Evolutionary conservation across 2,113 vertebrate species (phyloP).

Genomic region (Lanius collurio): DNA sequence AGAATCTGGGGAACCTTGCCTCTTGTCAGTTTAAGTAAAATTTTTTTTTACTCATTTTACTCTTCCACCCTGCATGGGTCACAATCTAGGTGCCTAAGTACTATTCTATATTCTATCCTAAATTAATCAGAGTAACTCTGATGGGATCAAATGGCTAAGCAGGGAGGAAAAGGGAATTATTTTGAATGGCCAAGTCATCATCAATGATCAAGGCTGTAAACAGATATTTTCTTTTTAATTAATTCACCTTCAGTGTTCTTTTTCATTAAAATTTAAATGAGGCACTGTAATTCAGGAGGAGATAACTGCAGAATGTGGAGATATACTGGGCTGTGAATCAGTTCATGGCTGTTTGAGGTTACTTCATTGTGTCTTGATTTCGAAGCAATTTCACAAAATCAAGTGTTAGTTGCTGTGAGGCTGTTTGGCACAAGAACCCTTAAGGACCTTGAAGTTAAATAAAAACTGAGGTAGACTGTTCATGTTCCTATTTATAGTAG

Average conservation of each 20-base stretch:
- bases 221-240: neutral
- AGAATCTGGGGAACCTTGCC: neutral
- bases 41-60: neutral
- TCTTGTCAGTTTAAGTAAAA: neutral
- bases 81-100: neutral
- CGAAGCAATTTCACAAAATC: neutral
- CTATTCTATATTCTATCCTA: neutral
- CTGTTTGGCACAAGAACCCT: neutral
- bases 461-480: neutral
- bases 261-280: neutral
- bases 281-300: neutral
- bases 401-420: neutral
- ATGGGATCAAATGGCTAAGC: neutral
- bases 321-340: neutral
- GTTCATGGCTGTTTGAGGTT: neutral
- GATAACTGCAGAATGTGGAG: neutral
- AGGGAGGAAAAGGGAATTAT: neutral
- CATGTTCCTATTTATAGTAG: neutral
- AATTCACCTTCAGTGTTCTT: neutral
- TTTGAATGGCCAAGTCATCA: neutral
- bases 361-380: neutral
- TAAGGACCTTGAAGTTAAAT: slow-evolving; percentile 11
- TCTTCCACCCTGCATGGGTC: neutral
- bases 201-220: neutral
- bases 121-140: neutral